These are phyloP conservation scores for Holothuria glaberrima DNA, from an alignment of 35 echinoderm and acorn worm species.

Conservation along the genomic window DNA sequence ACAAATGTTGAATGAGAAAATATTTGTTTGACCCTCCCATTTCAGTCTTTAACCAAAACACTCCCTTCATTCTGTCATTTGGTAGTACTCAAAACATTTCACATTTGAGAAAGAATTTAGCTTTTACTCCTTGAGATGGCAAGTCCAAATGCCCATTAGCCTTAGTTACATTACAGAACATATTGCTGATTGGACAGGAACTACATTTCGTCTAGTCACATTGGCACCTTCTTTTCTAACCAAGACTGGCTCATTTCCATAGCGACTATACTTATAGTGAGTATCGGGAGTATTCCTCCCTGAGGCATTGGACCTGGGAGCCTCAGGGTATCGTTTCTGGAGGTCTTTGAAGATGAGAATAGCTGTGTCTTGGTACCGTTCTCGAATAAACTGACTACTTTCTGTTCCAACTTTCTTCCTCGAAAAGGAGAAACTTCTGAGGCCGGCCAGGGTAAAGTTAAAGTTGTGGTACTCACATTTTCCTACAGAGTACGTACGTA, in stretches of 20 bases:
- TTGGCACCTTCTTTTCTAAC: conserved; percentile 15
- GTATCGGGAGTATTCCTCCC: background rate
- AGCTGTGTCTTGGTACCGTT: conserved; percentile 40
- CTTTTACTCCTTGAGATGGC: no score
- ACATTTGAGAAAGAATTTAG: no score
- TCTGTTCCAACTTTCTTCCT: conserved; percentile 52
- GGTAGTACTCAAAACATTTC: no score
- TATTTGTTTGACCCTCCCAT: no score
- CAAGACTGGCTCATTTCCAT: conserved; percentile 46
- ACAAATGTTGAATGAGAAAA: no score
- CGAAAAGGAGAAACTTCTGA: background rate
- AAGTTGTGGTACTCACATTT: no score
- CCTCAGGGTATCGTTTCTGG: conserved; percentile 15
- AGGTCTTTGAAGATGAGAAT: conserved; percentile 40
- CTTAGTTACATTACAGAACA: conserved; percentile 40
- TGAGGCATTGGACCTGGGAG: background rate
- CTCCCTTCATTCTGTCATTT: no score
- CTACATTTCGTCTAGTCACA: conserved; percentile 5
- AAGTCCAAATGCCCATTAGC: no score
- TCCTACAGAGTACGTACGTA: no score
- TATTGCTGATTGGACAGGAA: conserved; percentile 36
- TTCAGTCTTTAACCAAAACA: no score
- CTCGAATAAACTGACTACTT: conserved; percentile 26
- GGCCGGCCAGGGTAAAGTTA: no score
- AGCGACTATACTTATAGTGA: conserved; percentile 31